Evolutionary conservation across 2,797 vertebrate species (phyloP).

Genomic region (Fratercula arctica): DNA sequence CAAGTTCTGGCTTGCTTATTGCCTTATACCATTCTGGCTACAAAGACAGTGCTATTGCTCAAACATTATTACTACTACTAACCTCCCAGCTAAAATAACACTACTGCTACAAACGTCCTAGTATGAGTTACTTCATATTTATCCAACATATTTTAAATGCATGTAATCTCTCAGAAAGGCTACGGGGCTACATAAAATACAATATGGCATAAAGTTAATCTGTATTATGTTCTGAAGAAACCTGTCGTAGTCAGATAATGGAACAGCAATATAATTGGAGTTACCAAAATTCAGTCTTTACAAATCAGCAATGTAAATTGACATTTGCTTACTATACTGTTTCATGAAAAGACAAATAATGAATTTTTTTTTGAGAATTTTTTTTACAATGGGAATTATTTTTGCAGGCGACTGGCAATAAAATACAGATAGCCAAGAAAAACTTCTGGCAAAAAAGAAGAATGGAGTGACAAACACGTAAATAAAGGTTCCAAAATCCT

Average conservation of each 20-base stretch:
- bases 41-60: not conserved
- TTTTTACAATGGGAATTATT: not conserved
- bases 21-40: not conserved
- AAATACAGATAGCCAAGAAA: not conserved
- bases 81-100: not conserved
- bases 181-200: not conserved
- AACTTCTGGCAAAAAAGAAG: not conserved
- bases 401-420: not conserved
- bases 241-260: not conserved
- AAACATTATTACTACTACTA: not conserved
- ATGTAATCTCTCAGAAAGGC: not conserved
- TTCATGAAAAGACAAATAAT: not conserved
- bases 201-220: not conserved
- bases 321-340: not conserved
- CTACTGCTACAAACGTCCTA: not conserved
- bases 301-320: not conserved
- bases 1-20: constrained; percentile 35
- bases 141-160: not conserved
- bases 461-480: not conserved
- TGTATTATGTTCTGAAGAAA: not conserved
- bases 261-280: not conserved
- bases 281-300: not conserved
- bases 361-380: not conserved
- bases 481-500: not conserved
- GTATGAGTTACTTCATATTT: not conserved